Evolutionary conservation across 2,888 invertebrate species (phyloP).

Genomic region (Scelioninae gen. 1): DNA sequence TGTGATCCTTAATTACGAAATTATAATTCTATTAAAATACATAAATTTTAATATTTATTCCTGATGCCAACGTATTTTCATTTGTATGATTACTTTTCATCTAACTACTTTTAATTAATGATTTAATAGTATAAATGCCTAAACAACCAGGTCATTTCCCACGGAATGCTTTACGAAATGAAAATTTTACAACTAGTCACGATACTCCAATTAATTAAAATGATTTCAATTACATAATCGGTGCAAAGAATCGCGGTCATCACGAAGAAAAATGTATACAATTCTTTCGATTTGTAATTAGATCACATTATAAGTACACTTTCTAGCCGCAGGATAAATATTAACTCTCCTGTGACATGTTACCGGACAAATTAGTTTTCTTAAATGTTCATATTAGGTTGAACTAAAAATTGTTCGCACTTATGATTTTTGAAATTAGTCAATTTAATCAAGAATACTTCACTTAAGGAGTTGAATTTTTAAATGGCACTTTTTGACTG

Average conservation of each 20-base stretch:
- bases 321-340: slow-evolving; percentile 27
- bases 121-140: background rate
- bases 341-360: slow-evolving; percentile 33
- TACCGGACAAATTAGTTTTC: slow-evolving; percentile 17
- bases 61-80: too few species aligned
- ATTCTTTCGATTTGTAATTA: slow-evolving; percentile 48
- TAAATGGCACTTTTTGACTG: slow-evolving; percentile 4
- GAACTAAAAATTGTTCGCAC: background rate
- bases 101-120: background rate
- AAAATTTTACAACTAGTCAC: slow-evolving; percentile 18
- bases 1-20: too few species aligned
- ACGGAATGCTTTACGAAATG: slow-evolving; percentile 29
- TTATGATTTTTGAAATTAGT: slow-evolving; percentile 14
- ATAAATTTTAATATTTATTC: too few species aligned
- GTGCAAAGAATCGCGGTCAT: background rate
- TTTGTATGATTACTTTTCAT: background rate
- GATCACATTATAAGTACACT: slow-evolving; percentile 26
- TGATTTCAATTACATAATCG: slow-evolving; percentile 36
- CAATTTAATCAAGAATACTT: background rate
- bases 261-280: slow-evolving; percentile 25
- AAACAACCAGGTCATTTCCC: slow-evolving; percentile 14
- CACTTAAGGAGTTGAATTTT: background rate
- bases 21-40: too few species aligned
- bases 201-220: slow-evolving; percentile 35
- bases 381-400: slow-evolving; percentile 18